A percentile compares a stretch with the other conserved stretches of the same genome.
Conservation (phyloP, 2,113 vertebrate species). For the Reinhardtius hippoglossoides region DNA sequence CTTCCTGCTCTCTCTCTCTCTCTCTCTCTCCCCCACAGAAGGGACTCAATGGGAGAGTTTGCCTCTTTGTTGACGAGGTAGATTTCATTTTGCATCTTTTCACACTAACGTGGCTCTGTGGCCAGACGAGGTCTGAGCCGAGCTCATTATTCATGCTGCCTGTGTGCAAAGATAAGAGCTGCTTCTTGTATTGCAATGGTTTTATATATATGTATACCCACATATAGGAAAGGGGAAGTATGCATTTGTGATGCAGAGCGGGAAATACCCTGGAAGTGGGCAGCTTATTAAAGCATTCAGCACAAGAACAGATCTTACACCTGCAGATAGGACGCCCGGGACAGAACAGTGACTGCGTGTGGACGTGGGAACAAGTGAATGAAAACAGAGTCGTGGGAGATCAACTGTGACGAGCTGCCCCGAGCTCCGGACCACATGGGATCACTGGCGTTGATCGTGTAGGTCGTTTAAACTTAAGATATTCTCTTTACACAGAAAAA, state of each 20-base stretch:
- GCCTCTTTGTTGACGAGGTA: not conserved
- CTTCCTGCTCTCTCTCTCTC: not conserved
- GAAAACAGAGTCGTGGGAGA: not conserved
- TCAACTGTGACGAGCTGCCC: not conserved
- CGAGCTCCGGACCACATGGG: not conserved
- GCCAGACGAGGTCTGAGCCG: not conserved
- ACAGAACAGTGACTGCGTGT: conserved; percentile 26
- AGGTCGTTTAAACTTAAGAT: not conserved
- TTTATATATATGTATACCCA: not conserved
- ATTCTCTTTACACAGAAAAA: too few relatives aligned
- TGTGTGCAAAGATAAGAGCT: conserved; percentile 35
- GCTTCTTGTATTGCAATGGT: not conserved
- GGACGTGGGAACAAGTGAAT: not conserved
- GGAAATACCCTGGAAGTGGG: not conserved
- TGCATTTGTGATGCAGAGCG: not conserved
- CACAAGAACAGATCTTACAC: not conserved
- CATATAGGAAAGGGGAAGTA: not conserved
- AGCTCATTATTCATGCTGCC: conserved; percentile 13
- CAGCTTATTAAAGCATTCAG: conserved; percentile 5
- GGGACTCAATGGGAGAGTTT: not conserved
- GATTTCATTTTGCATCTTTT: not conserved
- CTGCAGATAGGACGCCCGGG: not conserved
- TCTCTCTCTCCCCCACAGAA: not conserved
- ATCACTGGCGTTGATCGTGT: not conserved
- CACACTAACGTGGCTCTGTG: conserved; percentile 1